Conservation (phyloP, 2,113 vertebrate species). For the Notothenia coriiceps region DNA sequence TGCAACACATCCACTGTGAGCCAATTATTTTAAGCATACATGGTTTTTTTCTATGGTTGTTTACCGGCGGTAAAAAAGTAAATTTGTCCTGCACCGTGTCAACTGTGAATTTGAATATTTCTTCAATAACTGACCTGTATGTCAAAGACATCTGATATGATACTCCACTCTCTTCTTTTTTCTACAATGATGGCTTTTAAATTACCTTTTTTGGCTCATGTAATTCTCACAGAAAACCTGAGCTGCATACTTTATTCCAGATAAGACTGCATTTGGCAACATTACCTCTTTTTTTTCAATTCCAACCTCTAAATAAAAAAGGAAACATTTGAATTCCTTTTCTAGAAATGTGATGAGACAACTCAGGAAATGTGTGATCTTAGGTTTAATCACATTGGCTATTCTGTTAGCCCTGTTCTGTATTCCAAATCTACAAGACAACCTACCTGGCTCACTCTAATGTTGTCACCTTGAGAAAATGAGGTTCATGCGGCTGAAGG, state of each 20-base stretch:
- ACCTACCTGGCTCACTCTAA: background rate
- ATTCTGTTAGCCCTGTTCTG: background rate
- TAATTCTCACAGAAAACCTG: conserved; percentile 55
- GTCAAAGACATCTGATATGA: conserved; percentile 55
- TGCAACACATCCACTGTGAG: conserved; percentile 42
- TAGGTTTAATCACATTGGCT: conserved; percentile 12
- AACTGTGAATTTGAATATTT: conserved; percentile 50
- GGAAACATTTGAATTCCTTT: conserved; percentile 6
- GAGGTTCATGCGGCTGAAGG: conserved; percentile 24
- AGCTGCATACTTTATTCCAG: conserved; percentile 59
- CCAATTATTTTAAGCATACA: conserved; percentile 57
- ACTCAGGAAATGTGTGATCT: conserved; percentile 4
- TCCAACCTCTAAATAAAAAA: background rate
- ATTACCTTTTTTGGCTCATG: conserved; percentile 45
- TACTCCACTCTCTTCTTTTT: conserved; percentile 51
- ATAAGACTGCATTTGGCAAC: conserved; percentile 40
- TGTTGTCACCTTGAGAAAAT: conserved; percentile 49
- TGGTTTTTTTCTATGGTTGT: conserved; percentile 35
- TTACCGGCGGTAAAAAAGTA: conserved; percentile 41
- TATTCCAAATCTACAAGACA: background rate
- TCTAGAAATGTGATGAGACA: conserved; percentile 10
- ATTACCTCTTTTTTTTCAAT: conserved; percentile 16
- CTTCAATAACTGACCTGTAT: conserved; percentile 54
- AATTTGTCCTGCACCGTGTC: conserved; percentile 25
- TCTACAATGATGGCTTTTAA: conserved; percentile 47